Conservation (phyloP, 1,140 invertebrate species). For the Episyrphus balteatus region DNA sequence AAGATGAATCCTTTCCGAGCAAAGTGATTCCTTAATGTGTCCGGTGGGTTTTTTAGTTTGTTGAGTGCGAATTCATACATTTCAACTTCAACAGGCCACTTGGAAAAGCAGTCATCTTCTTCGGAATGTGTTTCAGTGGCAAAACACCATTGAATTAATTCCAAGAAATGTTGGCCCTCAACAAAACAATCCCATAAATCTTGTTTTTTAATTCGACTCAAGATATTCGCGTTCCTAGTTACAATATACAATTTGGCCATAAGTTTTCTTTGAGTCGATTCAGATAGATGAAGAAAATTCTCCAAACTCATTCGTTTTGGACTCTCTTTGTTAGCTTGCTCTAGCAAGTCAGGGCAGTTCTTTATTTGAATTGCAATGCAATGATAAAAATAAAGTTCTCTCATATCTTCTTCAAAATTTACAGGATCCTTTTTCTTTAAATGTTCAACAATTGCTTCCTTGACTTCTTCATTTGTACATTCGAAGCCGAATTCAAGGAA, state of each 20-base stretch:
- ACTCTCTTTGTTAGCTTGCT: constrained; percentile 11
- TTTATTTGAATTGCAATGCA: constrained; percentile 22
- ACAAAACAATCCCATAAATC: constrained; percentile 28
- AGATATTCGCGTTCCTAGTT: constrained; percentile 16
- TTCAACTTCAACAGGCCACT: constrained; percentile 18
- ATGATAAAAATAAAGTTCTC: constrained; percentile 25
- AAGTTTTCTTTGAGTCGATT: constrained; percentile 12
- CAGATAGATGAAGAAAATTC: constrained; percentile 18
- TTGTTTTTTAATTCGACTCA: constrained; percentile 20
- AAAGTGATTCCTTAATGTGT: constrained; percentile 24
- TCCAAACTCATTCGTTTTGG: constrained; percentile 22
- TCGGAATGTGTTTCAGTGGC: neutral
- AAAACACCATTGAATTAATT: constrained; percentile 18
- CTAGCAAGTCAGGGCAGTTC: constrained; percentile 13
- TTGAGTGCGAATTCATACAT: constrained; percentile 30
- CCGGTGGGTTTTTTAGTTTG: constrained; percentile 12
- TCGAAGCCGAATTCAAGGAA: constrained; percentile 31
- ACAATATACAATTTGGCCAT: constrained; percentile 26
- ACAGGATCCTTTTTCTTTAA: constrained; percentile 16
- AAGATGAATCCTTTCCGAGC: constrained; percentile 25
- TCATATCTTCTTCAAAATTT: constrained; percentile 19
- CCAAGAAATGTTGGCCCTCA: constrained; percentile 9
- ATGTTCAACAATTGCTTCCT: constrained; percentile 28
- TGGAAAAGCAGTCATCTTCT: constrained; percentile 14
- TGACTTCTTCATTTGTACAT: constrained; percentile 22